A percentile compares a stretch with the other conserved stretches of the same genome.
Conservation (phyloP, 92 coral and sea anemone species). For the Epizoanthus stellaris region DNA sequence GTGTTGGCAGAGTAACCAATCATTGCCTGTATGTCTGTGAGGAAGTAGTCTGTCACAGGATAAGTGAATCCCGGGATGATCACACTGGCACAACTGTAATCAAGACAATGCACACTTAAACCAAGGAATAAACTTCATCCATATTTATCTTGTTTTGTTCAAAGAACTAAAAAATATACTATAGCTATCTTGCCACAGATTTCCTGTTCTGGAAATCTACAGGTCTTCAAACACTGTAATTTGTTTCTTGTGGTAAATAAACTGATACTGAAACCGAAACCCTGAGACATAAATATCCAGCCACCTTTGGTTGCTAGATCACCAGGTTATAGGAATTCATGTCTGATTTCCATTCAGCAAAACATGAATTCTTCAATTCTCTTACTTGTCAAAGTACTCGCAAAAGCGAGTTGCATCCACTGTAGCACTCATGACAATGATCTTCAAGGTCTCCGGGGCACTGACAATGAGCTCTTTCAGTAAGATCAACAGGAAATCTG, state of each 20-base stretch:
- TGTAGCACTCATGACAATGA: slow-evolving; percentile 96
- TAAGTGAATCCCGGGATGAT: slow-evolving; percentile 91
- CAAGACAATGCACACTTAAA: not conserved
- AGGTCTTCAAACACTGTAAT: not conserved
- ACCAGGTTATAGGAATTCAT: no score
- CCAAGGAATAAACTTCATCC: not conserved
- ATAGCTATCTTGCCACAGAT: not conserved
- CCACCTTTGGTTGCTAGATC: no score
- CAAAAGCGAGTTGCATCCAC: slow-evolving; percentile 89
- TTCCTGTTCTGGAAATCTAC: no score
- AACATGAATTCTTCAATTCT: not conserved
- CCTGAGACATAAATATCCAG: no score
- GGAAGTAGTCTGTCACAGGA: slow-evolving; percentile 81
- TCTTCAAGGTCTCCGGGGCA: slow-evolving; percentile 56
- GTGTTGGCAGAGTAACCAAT: slow-evolving; percentile 48
- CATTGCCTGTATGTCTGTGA: slow-evolving; percentile 76
- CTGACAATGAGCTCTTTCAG: slow-evolving; percentile 71
- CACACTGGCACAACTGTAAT: slow-evolving; percentile 81
- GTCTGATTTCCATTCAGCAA: no score
- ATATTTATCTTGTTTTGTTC: no score
- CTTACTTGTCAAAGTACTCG: slow-evolving; percentile 84
- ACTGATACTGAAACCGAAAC: no score
- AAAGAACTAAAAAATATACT: no score
- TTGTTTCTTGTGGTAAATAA: no score
- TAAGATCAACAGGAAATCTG: slow-evolving; percentile 91